Conservation (phyloP, 2,888 invertebrate species). For the Coleophora deauratella region DNA sequence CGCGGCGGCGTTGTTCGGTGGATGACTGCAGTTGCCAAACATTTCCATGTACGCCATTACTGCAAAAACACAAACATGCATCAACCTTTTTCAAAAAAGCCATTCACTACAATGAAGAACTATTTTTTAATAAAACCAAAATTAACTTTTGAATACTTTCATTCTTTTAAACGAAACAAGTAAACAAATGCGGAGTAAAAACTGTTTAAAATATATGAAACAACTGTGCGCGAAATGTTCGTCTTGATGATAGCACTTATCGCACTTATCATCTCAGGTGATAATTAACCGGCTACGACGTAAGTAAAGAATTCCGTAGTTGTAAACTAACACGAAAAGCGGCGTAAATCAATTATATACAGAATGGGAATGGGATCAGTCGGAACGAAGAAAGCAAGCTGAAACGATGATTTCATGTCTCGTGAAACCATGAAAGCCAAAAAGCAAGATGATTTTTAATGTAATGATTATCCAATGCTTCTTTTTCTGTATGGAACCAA, state of each 20-base stretch:
- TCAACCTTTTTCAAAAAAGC: not conserved
- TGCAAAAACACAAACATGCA: slow-evolving; percentile 44
- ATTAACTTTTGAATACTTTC: no score
- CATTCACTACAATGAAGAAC: no score
- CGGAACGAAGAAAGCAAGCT: slow-evolving; percentile 20
- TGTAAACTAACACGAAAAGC: slow-evolving; percentile 39
- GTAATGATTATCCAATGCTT: slow-evolving; percentile 44
- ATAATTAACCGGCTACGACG: slow-evolving; percentile 44
- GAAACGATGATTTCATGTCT: slow-evolving; percentile 13
- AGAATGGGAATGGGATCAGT: slow-evolving; percentile 9
- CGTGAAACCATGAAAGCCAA: slow-evolving; percentile 34
- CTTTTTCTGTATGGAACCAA: slow-evolving; percentile 44
- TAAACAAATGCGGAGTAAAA: slow-evolving; percentile 39
- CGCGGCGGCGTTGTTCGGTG: slow-evolving; percentile 73
- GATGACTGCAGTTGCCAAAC: slow-evolving; percentile 91
- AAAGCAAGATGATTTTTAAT: slow-evolving; percentile 35
- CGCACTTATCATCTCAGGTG: slow-evolving; percentile 42
- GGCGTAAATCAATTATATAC: slow-evolving; percentile 33
- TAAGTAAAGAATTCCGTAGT: slow-evolving; percentile 35
- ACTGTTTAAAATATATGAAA: no score
- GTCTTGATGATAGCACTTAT: slow-evolving; percentile 37
- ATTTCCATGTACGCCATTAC: slow-evolving; percentile 98
- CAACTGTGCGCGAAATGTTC: no score
- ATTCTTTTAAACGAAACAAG: no score
- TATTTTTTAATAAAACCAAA: no score